A percentile compares a stretch with the other conserved stretches of the same genome.
phyloP scores from a whole-genome alignment of 2,113 vertebrate species.

The Fulica atra region DNA sequence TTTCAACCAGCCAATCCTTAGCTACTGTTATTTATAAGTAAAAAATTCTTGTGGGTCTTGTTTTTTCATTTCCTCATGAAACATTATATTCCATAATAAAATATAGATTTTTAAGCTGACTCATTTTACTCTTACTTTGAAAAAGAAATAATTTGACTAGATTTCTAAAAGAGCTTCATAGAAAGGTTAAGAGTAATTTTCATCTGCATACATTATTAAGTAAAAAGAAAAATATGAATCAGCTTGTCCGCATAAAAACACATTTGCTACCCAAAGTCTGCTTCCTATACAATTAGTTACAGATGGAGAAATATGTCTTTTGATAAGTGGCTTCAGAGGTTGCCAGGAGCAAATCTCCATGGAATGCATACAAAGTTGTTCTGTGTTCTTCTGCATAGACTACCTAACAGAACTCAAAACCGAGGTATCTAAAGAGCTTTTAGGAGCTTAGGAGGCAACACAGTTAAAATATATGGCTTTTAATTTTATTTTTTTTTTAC shows the following conservation, averaged over 20 bases:
- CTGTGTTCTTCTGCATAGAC: neutral
- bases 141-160: neutral
- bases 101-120: neutral
- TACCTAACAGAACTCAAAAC: neutral
- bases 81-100: neutral
- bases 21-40: neutral
- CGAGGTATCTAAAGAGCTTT: neutral
- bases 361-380: neutral
- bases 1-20: neutral
- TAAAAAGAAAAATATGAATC: conserved; percentile 21
- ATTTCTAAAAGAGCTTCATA: neutral
- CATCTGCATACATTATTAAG: conserved; percentile 8
- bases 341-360: conserved; percentile 6
- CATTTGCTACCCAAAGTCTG: neutral
- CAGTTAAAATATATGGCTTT: neutral
- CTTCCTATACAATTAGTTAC: conserved; percentile 1
- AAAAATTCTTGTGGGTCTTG: neutral
- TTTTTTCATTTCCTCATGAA: neutral
- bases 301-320: neutral
- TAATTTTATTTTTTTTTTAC: too few species aligned
- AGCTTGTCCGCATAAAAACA: conserved; percentile 16
- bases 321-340: neutral
- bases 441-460: neutral
- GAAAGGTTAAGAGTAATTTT: neutral
- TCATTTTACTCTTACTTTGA: neutral